These are phyloP conservation scores for Amphipoea lucens DNA, from an alignment of 2,888 invertebrate genomes.

Conservation along the genomic window DNA sequence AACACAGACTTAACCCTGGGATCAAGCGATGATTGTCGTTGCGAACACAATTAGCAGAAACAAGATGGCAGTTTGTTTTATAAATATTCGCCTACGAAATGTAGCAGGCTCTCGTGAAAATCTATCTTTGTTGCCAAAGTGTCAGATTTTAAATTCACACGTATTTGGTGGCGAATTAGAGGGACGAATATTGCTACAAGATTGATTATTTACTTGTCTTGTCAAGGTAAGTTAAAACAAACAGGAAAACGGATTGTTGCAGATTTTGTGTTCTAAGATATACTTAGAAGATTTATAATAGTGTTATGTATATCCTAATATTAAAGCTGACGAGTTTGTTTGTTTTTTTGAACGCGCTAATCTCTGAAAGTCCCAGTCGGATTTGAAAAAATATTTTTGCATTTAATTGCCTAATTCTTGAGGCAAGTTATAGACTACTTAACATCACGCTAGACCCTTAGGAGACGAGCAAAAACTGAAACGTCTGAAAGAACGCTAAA, in stretches of 20 bases:
- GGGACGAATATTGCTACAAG: conserved; percentile 33
- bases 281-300: neutral
- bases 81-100: conserved; percentile 49
- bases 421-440: neutral
- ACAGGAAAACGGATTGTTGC: conserved; percentile 14
- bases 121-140: conserved; percentile 40
- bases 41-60: conserved; percentile 49
- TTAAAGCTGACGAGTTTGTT: neutral
- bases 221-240: conserved; percentile 49
- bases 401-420: too few relatives aligned
- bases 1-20: conserved; percentile 49
- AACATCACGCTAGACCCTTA: neutral
- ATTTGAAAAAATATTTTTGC: neutral
- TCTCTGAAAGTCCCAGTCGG: neutral
- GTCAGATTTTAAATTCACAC: conserved; percentile 55
- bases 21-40: conserved; percentile 37
- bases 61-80: conserved; percentile 33
- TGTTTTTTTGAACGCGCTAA: neutral
- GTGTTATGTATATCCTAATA: neutral
- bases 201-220: conserved; percentile 20
- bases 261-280: neutral
- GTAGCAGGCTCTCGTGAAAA: conserved; percentile 54
- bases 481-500: too few relatives aligned
- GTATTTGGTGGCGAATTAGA: conserved; percentile 45
- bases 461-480: neutral